Base-by-base conservation (phyloP, 2,888 invertebrate genomes). In the Acronicta alni region DNA sequence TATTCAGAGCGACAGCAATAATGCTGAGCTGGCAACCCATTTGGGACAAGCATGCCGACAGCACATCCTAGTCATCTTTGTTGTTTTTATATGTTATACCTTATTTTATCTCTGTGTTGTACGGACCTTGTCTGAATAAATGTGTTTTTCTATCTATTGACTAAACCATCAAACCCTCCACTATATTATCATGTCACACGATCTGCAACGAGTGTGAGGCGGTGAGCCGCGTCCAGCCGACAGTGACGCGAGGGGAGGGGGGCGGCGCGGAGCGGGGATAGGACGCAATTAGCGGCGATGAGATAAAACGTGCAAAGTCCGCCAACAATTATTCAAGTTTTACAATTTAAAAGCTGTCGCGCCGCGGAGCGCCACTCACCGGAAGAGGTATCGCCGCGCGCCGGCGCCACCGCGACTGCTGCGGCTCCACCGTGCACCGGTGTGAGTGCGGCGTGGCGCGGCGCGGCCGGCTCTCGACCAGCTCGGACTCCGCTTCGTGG, bases 301-400 rank as follows among this genome's bases (percentile, higher is more conserved):
- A 82, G 83, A 84, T 82, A 83, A 81, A 80, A 81, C 80, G 82
- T 81, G 80, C 75, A 72, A 84, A 82, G 80, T 82, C 78, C 78
- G 75, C 78, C 82, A 82, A 80, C 82, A 82, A 80, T 80, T 77
- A 83, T 80, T 81, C 79, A 83, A 84, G 82, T 83, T 84, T 83
- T 81, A 84, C 81, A 82, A 83, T 84, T n/a, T 84, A 84, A 82
- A 84, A 82, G 79, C 81, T 80, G 65, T 45, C 35, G 68, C 53
- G 61, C 56, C 65, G 53, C 37, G 52, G 57, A 63, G 53, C 63
- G 45, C 38, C 42, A 17, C 26, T n/a, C 37, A 15, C 1, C n/a
- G 58, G 60, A 58, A 17, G 5, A 8, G 32, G 45, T 38, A 57
- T 54, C 42, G 14, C 23, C 12, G 10, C 30, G 8, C 15, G 15